Percentiles rank a stretch among this genome's conserved stretches.
Conservation (phyloP, 2,888 invertebrate species). For the Pandemis cinnamomeana region DNA sequence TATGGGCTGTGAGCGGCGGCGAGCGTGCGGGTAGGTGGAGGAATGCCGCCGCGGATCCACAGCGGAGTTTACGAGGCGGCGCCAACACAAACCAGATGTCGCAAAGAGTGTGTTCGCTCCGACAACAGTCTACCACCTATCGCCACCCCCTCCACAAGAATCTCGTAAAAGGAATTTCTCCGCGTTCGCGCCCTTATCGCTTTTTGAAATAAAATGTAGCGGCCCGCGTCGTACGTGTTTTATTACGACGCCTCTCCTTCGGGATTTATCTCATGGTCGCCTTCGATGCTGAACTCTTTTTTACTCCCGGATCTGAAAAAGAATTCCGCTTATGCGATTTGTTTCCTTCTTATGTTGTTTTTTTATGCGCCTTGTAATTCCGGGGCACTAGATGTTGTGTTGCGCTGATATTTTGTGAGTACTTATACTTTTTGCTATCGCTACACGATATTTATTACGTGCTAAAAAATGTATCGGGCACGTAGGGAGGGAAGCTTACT, state of each 20-base stretch:
- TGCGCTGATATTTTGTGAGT: slow-evolving; percentile 5
- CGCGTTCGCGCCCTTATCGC: slow-evolving; percentile 77
- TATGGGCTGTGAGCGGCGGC: not conserved
- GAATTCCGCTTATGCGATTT: slow-evolving; percentile 68
- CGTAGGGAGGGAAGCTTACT: slow-evolving; percentile 15
- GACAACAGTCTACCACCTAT: slow-evolving; percentile 45
- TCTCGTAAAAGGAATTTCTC: slow-evolving; percentile 82
- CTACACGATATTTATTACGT: slow-evolving; percentile 26
- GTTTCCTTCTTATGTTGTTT: slow-evolving; percentile 59
- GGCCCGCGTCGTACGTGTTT: slow-evolving; percentile 79
- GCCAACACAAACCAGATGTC: slow-evolving; percentile 78
- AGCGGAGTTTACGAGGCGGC: slow-evolving; percentile 45
- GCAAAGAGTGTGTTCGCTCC: slow-evolving; percentile 58
- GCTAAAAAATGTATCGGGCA: slow-evolving; percentile 30
- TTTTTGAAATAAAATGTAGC: slow-evolving; percentile 84
- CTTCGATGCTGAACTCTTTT: slow-evolving; percentile 58
- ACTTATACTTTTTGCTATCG: slow-evolving; percentile 17
- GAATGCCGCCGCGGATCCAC: not conserved
- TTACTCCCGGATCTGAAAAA: slow-evolving; percentile 65
- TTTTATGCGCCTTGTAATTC: slow-evolving; percentile 47
- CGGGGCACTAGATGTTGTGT: slow-evolving; percentile 41
- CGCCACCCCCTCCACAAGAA: slow-evolving; percentile 68
- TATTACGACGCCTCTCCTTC: slow-evolving; percentile 78
- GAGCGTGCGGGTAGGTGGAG: slow-evolving; percentile 5
- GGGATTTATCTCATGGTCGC: slow-evolving; percentile 80